A percentile compares a stretch with the other conserved stretches of the same genome.
These are phyloP conservation scores for Muntiacus muntjak DNA, from an alignment of 2,113 vertebrate genomes.

Conservation along the genomic window DNA sequence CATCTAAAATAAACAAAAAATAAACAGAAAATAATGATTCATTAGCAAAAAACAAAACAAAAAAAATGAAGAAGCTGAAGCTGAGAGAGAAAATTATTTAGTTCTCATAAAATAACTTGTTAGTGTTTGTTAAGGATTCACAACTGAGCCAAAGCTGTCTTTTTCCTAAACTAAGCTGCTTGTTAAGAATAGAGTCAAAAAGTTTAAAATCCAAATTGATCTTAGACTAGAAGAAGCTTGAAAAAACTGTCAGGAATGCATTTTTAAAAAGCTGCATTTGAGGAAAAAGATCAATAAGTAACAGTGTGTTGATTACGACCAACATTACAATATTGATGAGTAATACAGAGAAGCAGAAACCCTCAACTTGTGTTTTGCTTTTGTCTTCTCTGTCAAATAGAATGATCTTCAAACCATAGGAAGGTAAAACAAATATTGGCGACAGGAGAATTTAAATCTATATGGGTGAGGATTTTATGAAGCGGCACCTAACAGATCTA, in stretches of 20 bases:
- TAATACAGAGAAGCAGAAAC: background rate
- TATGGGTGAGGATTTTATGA: background rate
- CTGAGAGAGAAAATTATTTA: background rate
- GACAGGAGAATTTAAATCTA: slow-evolving; percentile 14
- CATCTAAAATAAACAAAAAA: background rate
- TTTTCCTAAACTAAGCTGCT: background rate
- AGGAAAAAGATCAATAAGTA: slow-evolving; percentile 32
- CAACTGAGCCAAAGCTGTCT: background rate
- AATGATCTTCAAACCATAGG: background rate
- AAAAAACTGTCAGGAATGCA: background rate
- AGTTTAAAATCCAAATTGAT: background rate
- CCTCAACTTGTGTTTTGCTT: slow-evolving; percentile 20
- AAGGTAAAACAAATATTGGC: slow-evolving; percentile 31
- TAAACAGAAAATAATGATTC: background rate
- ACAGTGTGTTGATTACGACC: background rate
- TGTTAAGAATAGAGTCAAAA: background rate
- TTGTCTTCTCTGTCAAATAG: background rate
- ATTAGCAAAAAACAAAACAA: background rate
- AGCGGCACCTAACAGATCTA: background rate
- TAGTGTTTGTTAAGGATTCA: background rate
- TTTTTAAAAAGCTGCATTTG: slow-evolving; percentile 23
- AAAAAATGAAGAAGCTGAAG: background rate
- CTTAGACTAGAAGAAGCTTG: background rate
- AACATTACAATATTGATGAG: slow-evolving; percentile 19
- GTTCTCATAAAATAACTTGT: background rate